Evolutionary conservation across 2,113 vertebrate species (phyloP), one percentile per base, ranked within the genome.

Genomic region (Aptenodytes forsteri): DNA sequence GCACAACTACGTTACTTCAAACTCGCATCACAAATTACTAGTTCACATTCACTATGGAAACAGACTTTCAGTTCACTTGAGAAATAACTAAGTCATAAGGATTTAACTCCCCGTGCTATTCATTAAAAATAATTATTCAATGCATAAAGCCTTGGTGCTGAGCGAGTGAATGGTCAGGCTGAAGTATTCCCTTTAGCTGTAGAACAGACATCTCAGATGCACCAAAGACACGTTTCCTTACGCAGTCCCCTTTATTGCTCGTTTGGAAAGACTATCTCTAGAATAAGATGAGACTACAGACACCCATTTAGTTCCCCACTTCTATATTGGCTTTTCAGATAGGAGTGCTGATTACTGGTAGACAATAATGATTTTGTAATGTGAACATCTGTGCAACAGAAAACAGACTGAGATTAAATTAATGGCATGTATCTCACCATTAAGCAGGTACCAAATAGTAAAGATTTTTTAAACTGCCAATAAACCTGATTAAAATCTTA

Each of bases 91-190:
- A 95, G 93, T 95, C 93, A 44, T 90, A 90, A 96, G 78, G 78
- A 94, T 91, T 89, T 96, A 91, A 80, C 87, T 96, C 91, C 83
- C 97, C 0, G 0, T 61, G 83, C 83, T 96, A 36, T 93, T 96
- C 95, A 94, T 95, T 95, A 96, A 96, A 97, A 94, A 93, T 87
- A 96, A 90, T 90, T 91, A 93, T 90, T 86, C 91, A 73, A 30
- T 40, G 73, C 56, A 59, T 49, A 65, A 93, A 95, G 62, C 46
- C 73, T 90, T 77, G 91, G 62, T 93, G 91, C 70, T 87, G 71
- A 89, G 70, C 0, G 2, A 96, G 76, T 70, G 59, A 94, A 66
- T 0, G 50, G 93, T 86, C 93, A 93, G 89, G 75, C 66, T 77
- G 55, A 8, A 95, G 84, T 70, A 94, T 50, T 96, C 94, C 91